Evolutionary conservation across 2,113 vertebrate genomes (phyloP), one percentile per base, ranked within the genome.

Genomic region (Lepidothrix coronata): DNA sequence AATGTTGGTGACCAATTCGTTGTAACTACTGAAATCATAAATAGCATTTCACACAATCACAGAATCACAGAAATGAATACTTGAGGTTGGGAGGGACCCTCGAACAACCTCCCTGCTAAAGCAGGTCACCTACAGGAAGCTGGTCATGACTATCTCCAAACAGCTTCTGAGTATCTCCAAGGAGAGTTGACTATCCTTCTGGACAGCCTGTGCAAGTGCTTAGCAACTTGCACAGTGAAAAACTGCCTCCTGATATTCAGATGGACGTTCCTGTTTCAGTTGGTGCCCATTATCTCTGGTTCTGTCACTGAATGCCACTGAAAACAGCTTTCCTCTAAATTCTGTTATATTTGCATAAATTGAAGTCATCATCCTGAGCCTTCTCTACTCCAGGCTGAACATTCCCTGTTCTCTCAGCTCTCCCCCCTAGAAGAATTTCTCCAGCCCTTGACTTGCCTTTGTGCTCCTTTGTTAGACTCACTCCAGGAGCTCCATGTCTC

Each of bases 271-370:
- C 14, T 37, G 6, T 49, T 87, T 59, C 30, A 21, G 2, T 61
- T 52, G 61, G 6, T 59, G 18, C 14, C 25, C 5, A 8, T 5
- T 48, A 25, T 14, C n/a, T 74, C 15, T 70, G 39, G 11, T 55
- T 2, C 0, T 51, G 14, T 31, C 30, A 27, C 18, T 27, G 7
- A 12, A 3, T 0, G 0, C 11, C 5, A 23, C 18, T 65, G 55
- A 66, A 51, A 70, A 57, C 9, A 43, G 0, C 11, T 20, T 58
- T 6, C 5, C 2, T 79, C 25, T 41, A 4, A 70, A 61, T 79
- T 61, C 57, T 79, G 13, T 48, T 12, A 6, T 51, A 30, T 28
- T 73, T 68, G 11, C 28, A 65, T 16, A 73, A 17, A 12, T 41
- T 41, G 22, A 73, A 52, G 10, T 70, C 2, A 70, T 48, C 6